Evolutionary conservation across 2,797 vertebrate genomes (phyloP).

Genomic region (Phylloscopus collybita): DNA sequence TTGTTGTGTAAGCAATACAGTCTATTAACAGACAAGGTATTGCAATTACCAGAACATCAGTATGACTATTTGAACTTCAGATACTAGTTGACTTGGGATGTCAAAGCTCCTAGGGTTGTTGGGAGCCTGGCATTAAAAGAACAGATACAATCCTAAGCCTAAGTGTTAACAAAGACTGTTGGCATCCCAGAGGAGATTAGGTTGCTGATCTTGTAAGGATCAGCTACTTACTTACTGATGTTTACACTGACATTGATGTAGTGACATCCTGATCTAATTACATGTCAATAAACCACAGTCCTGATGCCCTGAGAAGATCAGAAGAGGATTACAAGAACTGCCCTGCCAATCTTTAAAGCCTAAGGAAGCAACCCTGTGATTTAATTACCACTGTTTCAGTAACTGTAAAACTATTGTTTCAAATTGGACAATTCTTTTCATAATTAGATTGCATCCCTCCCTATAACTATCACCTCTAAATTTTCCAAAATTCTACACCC

Average conservation of each 20-base stretch:
- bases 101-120: constrained; percentile 17
- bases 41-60: background rate
- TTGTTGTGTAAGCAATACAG: constrained; percentile 32
- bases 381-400: constrained; percentile 41
- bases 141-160: constrained; percentile 61
- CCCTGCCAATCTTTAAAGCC: constrained; percentile 58
- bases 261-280: constrained; percentile 91
- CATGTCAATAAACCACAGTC: constrained; percentile 88
- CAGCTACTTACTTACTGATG: constrained; percentile 79
- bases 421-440: background rate
- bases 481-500: background rate
- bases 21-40: background rate
- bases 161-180: constrained; percentile 82
- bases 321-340: constrained; percentile 73
- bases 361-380: constrained; percentile 47
- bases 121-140: constrained; percentile 28
- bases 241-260: constrained; percentile 85
- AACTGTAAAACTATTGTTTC: constrained; percentile 21
- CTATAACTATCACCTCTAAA: background rate
- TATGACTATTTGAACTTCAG: background rate
- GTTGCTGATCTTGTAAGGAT: constrained; percentile 83
- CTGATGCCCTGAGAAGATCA: constrained; percentile 71
- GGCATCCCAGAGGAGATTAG: constrained; percentile 84
- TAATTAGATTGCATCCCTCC: background rate
- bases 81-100: background rate